These are phyloP conservation scores for Phortica variegata DNA, from an alignment of 1,140 invertebrate genomes.

Conservation along the genomic window DNA sequence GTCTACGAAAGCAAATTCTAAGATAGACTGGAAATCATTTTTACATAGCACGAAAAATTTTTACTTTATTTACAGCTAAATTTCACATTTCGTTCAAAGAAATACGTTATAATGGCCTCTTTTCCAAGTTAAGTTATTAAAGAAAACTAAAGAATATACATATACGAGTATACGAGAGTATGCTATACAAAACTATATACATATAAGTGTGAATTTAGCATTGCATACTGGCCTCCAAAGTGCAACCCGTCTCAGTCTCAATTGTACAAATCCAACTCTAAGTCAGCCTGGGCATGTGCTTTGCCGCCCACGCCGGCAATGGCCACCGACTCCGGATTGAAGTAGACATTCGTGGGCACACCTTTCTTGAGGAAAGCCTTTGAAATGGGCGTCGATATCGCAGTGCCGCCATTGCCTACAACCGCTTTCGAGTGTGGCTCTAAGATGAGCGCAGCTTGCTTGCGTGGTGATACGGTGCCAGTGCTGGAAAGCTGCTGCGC, in stretches of 20 bases:
- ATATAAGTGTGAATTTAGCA: neutral
- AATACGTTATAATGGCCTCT: slow-evolving; percentile 17
- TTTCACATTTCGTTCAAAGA: slow-evolving; percentile 5
- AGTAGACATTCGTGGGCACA: slow-evolving; percentile 61
- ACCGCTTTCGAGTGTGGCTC: slow-evolving; percentile 65
- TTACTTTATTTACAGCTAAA: slow-evolving; percentile 44
- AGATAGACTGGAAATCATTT: slow-evolving; percentile 11
- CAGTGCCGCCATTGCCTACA: slow-evolving; percentile 65
- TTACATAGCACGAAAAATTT: slow-evolving; percentile 10
- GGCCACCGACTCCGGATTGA: slow-evolving; percentile 67
- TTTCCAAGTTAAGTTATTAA: slow-evolving; percentile 32
- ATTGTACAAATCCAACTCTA: slow-evolving; percentile 58
- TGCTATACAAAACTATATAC: neutral
- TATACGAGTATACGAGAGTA: neutral
- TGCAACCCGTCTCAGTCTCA: too few relatives aligned
- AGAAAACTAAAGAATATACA: slow-evolving; percentile 15
- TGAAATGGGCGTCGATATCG: slow-evolving; percentile 69
- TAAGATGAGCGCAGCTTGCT: slow-evolving; percentile 61
- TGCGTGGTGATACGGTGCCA: slow-evolving; percentile 23
- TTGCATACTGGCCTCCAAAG: neutral
- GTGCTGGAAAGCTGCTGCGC: slow-evolving; percentile 6
- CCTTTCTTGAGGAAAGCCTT: slow-evolving; percentile 60
- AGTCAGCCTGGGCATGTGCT: slow-evolving; percentile 69
- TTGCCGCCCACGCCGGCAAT: slow-evolving; percentile 70
- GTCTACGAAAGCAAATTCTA: slow-evolving; percentile 6